These are phyloP conservation scores for Acyrthosiphon pisum DNA, from an alignment of 1,140 invertebrate species.

Conservation along the genomic window DNA sequence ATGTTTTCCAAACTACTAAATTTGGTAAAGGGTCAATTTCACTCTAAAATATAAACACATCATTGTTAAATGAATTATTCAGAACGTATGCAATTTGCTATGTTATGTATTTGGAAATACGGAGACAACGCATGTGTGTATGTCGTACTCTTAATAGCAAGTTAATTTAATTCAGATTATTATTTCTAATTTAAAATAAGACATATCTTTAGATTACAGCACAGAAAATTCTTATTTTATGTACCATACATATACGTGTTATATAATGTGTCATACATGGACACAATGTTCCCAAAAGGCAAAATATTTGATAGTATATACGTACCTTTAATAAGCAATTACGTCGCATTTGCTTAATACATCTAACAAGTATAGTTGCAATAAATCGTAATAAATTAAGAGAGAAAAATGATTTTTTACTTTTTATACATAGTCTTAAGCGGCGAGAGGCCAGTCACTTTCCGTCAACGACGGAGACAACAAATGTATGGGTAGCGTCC, in stretches of 20 bases:
- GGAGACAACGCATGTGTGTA: no score
- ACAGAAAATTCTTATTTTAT: background rate
- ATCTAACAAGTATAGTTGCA: background rate
- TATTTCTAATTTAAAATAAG: background rate
- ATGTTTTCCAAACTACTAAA: no score
- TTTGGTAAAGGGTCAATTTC: no score
- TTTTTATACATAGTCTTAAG: background rate
- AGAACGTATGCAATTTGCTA: no score
- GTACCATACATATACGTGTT: background rate
- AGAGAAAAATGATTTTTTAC: background rate
- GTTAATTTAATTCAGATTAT: background rate
- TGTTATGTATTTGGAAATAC: no score
- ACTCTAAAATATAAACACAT: no score
- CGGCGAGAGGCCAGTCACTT: background rate
- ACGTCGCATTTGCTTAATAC: background rate
- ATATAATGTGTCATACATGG: background rate
- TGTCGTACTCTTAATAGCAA: background rate
- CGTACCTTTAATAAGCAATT: background rate
- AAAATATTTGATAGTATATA: background rate
- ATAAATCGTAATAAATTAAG: background rate
- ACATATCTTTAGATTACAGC: background rate
- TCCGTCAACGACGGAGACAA: no score
- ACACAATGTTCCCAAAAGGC: background rate
- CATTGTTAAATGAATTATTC: no score
- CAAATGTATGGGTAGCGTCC: no score